Conservation (phyloP, 2,888 invertebrate genomes). For the Pandemis corylana region DNA sequence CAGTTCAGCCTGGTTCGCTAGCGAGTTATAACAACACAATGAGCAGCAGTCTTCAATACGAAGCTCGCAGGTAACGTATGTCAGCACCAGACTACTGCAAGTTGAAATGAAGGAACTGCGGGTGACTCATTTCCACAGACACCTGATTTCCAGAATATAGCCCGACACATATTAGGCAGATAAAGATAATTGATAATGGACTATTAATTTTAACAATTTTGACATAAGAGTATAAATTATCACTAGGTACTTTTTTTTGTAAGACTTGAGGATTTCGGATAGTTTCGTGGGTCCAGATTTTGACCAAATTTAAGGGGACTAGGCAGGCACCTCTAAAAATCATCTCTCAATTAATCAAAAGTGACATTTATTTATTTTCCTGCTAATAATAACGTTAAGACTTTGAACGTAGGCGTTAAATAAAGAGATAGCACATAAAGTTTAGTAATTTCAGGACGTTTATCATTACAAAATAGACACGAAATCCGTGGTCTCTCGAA, state of each 20-base stretch:
- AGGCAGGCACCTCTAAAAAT: too few relatives aligned
- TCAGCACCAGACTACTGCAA: not conserved
- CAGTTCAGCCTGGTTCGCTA: not conserved
- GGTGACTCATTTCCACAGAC: not conserved
- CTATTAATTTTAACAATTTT: too few relatives aligned
- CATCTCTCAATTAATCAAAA: too few relatives aligned
- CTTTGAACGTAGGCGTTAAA: not conserved
- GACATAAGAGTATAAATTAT: too few relatives aligned
- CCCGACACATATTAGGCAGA: not conserved
- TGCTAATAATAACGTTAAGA: not conserved
- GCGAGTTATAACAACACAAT: slow-evolving; percentile 2
- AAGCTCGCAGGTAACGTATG: not conserved
- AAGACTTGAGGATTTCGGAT: too few relatives aligned
- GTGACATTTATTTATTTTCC: too few relatives aligned
- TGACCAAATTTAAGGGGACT: too few relatives aligned
- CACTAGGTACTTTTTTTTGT: too few relatives aligned
- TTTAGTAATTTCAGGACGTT: not conserved
- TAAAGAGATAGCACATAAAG: not conserved
- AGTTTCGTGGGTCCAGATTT: too few relatives aligned
- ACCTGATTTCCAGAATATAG: not conserved
- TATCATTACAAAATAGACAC: not conserved
- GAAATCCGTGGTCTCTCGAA: slow-evolving; percentile 16
- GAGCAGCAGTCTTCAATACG: slow-evolving; percentile 1
- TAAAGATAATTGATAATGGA: not conserved
- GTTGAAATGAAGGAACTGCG: slow-evolving; percentile 3